Conservation (phyloP, 2,113 vertebrate genomes). For the Redunca redunca region DNA sequence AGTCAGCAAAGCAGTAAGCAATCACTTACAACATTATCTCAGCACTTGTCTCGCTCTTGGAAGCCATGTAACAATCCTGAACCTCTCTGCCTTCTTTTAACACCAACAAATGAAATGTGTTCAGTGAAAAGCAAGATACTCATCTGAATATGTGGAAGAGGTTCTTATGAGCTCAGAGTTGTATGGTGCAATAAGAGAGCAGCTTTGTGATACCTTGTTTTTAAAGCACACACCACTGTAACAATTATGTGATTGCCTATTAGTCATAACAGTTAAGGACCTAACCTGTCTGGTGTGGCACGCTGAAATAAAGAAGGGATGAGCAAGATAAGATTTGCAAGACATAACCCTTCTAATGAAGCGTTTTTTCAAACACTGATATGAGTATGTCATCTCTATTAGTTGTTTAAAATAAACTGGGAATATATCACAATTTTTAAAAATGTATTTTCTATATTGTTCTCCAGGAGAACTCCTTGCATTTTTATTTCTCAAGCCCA, state of each 20-base stretch:
- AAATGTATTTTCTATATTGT: background rate
- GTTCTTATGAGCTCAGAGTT: background rate
- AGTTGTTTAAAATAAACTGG: conserved; percentile 4
- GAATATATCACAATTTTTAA: background rate
- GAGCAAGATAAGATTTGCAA: background rate
- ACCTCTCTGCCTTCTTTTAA: background rate
- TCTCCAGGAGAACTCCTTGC: background rate
- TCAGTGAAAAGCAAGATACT: background rate
- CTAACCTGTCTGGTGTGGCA: background rate
- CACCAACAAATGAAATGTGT: background rate
- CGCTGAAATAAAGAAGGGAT: background rate
- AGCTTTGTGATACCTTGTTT: background rate
- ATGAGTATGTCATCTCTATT: background rate
- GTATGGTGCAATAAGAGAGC: background rate
- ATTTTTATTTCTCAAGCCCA: background rate
- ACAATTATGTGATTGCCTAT: background rate
- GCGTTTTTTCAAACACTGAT: background rate
- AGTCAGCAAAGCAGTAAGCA: conserved; percentile 7
- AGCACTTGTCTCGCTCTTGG: background rate
- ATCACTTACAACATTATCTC: background rate
- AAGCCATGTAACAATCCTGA: background rate
- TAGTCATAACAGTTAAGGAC: background rate
- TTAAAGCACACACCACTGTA: background rate
- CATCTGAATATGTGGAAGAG: background rate
- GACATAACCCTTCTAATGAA: background rate